A percentile compares a stretch with the other conserved stretches of the same genome.
phyloP scores from a whole-genome alignment of 1,140 invertebrate species.

The Pseudomyrmex dendroicus region DNA sequence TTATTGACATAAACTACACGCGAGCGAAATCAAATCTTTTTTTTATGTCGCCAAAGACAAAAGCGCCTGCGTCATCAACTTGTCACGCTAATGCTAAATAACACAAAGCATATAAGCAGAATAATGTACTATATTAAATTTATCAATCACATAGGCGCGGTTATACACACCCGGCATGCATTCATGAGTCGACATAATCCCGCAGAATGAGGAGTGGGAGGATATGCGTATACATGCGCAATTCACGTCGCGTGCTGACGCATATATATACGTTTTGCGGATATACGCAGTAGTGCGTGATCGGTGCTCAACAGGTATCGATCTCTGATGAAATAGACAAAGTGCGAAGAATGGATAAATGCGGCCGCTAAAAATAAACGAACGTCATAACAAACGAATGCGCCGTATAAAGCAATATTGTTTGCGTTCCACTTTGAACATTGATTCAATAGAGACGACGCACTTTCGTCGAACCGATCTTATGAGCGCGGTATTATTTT shows the following conservation, averaged over 20 bases:
- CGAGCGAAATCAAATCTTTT: background rate
- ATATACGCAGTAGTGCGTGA: slow-evolving; percentile 33
- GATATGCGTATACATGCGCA: background rate
- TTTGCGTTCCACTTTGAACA: slow-evolving; percentile 18
- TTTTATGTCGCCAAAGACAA: slow-evolving; percentile 9
- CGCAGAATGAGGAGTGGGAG: slow-evolving; percentile 12
- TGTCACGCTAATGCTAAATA: no score
- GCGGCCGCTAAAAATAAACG: slow-evolving; percentile 8
- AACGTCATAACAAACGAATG: slow-evolving; percentile 1
- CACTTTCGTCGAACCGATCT: slow-evolving; percentile 5
- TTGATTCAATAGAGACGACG: slow-evolving; percentile 18
- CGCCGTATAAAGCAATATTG: background rate
- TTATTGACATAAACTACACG: background rate
- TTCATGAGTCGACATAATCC: slow-evolving; percentile 65
- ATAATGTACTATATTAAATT: background rate
- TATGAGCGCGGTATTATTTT: slow-evolving; percentile 6
- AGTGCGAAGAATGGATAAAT: slow-evolving; percentile 26
- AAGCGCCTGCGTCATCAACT: background rate
- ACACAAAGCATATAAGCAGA: background rate
- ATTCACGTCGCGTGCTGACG: no score
- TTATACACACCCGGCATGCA: slow-evolving; percentile 28
- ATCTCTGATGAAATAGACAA: slow-evolving; percentile 65
- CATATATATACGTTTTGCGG: background rate
- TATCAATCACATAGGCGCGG: slow-evolving; percentile 57
- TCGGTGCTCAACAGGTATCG: slow-evolving; percentile 72